These are phyloP conservation scores for Tromatobia lineatoria DNA, from an alignment of 2,888 invertebrate genomes.

Conservation along the genomic window DNA sequence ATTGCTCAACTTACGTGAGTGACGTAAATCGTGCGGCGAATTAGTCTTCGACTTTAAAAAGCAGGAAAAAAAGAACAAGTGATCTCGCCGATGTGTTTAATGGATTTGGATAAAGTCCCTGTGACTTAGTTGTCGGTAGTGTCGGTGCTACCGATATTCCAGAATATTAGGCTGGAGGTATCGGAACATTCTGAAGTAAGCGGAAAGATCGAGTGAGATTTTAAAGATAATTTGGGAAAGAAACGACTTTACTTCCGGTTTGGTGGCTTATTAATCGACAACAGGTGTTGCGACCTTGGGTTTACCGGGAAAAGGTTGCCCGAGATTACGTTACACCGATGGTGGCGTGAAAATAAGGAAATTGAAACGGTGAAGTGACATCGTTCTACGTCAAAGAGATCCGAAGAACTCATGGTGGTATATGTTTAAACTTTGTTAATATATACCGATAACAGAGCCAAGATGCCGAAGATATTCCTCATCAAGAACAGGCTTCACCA, in stretches of 20 bases:
- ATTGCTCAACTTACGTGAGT: constrained; percentile 19
- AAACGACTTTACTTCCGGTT: constrained; percentile 1
- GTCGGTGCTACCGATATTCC: constrained; percentile 57
- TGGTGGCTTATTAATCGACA: neutral
- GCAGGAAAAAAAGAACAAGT: constrained; percentile 6
- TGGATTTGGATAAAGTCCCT: constrained; percentile 59
- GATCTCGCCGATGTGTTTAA: constrained; percentile 26
- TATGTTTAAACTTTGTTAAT: constrained; percentile 31
- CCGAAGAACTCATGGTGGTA: constrained; percentile 18
- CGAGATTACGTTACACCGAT: constrained; percentile 28
- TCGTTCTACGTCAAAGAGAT: constrained; percentile 43
- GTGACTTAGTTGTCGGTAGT: constrained; percentile 59
- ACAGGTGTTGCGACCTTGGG: constrained; percentile 41
- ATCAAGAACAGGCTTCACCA: constrained; percentile 96
- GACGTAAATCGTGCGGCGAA: constrained; percentile 17
- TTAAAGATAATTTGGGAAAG: neutral
- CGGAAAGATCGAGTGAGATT: no score
- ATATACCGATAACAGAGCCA: constrained; percentile 70
- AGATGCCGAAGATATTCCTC: constrained; percentile 97
- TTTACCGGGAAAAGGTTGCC: constrained; percentile 30
- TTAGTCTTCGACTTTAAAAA: neutral
- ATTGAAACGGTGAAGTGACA: constrained; percentile 59
- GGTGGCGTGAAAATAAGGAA: constrained; percentile 9
- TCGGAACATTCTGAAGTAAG: constrained; percentile 8
- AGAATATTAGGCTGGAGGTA: neutral